A percentile compares a stretch with the other conserved stretches of the same genome.
phyloP scores from a whole-genome alignment of 2,888 invertebrate species.

The Cetonia aurata region DNA sequence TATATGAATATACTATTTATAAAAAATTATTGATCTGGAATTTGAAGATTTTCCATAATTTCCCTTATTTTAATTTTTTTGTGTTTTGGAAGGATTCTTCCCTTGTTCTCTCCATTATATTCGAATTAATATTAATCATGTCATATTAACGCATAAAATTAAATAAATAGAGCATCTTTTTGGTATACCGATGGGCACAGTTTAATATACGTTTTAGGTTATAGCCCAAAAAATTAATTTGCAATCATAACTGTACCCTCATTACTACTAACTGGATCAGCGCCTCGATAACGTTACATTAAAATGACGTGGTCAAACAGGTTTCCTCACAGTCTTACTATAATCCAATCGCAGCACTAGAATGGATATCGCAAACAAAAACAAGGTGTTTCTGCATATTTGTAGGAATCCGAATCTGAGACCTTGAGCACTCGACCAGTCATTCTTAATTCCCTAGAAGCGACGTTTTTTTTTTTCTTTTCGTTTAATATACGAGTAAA shows the following conservation, averaged over 20 bases:
- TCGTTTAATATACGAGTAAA: neutral
- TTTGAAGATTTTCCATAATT: no score
- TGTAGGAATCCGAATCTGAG: constrained; percentile 22
- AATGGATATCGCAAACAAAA: neutral
- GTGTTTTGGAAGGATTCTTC: no score
- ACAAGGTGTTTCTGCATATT: constrained; percentile 10
- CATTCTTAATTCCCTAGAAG: constrained; percentile 25
- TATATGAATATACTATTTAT: no score
- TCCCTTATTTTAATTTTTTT: no score
- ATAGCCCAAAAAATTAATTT: neutral
- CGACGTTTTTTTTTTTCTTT: constrained; percentile 3
- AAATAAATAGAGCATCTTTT: no score
- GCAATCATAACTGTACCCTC: neutral
- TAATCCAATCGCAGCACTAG: neutral
- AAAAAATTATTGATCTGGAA: no score
- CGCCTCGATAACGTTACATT: constrained; percentile 14
- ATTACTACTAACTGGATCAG: constrained; percentile 5
- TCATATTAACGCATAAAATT: no score
- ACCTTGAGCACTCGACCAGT: constrained; percentile 28
- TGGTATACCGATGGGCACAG: no score
- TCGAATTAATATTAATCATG: no score
- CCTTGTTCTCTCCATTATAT: no score
- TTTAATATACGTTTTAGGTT: neutral
- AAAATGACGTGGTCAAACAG: constrained; percentile 3
- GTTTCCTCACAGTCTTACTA: neutral